phyloP scores from a whole-genome alignment of 1,140 invertebrate genomes.

The Saccostrea glomerata region DNA sequence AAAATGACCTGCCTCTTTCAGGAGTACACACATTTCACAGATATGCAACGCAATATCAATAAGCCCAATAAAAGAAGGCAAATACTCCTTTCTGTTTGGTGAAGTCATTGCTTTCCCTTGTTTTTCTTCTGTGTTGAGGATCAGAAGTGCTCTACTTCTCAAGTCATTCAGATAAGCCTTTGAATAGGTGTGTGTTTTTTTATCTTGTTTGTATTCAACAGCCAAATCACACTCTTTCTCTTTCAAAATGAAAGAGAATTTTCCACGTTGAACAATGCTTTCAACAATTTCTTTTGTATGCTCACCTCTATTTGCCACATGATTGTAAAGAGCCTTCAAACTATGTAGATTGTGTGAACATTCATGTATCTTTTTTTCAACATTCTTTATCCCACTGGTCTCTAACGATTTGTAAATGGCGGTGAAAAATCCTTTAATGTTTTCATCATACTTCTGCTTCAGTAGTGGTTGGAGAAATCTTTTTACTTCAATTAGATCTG shows the following conservation, averaged over 20 bases:
- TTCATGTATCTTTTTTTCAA: conserved; percentile 60
- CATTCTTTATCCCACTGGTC: conserved; percentile 24
- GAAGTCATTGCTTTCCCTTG: not conserved
- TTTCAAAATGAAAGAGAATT: conserved; percentile 54
- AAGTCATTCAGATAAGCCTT: conserved; percentile 60
- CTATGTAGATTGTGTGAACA: conserved; percentile 62
- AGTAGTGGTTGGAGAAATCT: conserved; percentile 59
- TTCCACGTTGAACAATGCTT: conserved; percentile 54
- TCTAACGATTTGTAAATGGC: conserved; percentile 44
- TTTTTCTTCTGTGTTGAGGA: conserved; percentile 62
- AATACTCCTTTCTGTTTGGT: conserved; percentile 39
- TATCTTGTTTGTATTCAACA: conserved; percentile 56
- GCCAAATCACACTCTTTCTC: conserved; percentile 18
- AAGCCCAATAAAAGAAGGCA: conserved; percentile 54
- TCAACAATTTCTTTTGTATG: conserved; percentile 64
- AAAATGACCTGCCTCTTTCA: conserved; percentile 61
- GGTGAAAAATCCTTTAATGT: conserved; percentile 38
- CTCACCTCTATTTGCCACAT: conserved; percentile 67
- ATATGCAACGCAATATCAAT: conserved; percentile 59
- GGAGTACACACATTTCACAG: conserved; percentile 21
- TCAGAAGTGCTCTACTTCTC: conserved; percentile 61
- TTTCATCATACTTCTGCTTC: conserved; percentile 4
- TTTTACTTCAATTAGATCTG: conserved; percentile 62
- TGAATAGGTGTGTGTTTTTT: conserved; percentile 34
- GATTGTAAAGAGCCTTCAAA: conserved; percentile 61